These are phyloP conservation scores for Achlya flavicornis DNA, from an alignment of 2,888 invertebrate genomes.

Conservation along the genomic window DNA sequence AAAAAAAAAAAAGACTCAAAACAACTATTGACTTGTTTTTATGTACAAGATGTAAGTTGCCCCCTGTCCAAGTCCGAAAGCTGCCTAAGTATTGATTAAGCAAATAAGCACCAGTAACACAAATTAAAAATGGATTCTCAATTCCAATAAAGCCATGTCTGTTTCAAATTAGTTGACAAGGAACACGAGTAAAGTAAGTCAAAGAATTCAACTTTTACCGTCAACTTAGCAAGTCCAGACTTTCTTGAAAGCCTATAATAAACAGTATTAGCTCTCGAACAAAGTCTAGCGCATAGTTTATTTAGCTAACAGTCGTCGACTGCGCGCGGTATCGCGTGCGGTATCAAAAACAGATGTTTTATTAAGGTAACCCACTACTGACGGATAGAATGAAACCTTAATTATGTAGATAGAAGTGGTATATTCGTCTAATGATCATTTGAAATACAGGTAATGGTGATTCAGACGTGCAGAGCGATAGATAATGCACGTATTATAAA, in stretches of 20 bases:
- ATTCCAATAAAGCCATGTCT: not conserved
- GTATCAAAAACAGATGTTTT: conserved; percentile 47
- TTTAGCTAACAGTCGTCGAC: conserved; percentile 13
- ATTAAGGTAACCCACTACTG: conserved; percentile 42
- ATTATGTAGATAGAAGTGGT: conserved; percentile 23
- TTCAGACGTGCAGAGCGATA: too few species aligned
- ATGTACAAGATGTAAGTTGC: too few species aligned
- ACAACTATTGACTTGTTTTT: too few species aligned
- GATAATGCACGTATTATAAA: too few species aligned
- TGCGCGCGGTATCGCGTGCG: conserved; percentile 44
- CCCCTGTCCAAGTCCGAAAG: too few species aligned
- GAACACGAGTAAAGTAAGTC: not conserved
- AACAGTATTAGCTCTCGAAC: conserved; percentile 2
- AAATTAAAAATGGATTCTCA: too few species aligned
- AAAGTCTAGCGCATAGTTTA: conserved; percentile 24
- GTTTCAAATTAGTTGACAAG: not conserved
- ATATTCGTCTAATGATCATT: conserved; percentile 12
- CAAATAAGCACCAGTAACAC: too few species aligned
- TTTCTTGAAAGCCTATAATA: conserved; percentile 1
- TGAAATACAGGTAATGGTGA: too few species aligned
- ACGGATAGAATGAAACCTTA: conserved; percentile 11
- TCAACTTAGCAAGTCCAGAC: not conserved
- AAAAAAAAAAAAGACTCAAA: too few species aligned
- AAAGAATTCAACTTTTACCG: not conserved
- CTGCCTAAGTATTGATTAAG: too few species aligned